These are phyloP conservation scores for Cephus nigrinus DNA, from an alignment of 2,888 invertebrate genomes.

Conservation along the genomic window DNA sequence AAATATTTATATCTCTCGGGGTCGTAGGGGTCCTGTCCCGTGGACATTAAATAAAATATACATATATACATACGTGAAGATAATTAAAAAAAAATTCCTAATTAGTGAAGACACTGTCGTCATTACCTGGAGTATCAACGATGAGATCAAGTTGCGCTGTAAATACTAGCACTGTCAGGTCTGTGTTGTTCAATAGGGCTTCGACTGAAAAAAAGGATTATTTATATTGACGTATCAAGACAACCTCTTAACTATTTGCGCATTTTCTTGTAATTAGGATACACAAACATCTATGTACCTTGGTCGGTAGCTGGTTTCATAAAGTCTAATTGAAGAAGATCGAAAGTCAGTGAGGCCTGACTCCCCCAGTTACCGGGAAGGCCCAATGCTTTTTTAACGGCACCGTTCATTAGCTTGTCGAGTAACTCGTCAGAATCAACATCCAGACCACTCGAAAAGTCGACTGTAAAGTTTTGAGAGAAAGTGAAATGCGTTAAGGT, in stretches of 20 bases:
- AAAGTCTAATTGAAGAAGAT: constrained; percentile 74
- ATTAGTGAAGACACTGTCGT: neutral
- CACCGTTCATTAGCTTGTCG: constrained; percentile 76
- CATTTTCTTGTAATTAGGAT: neutral
- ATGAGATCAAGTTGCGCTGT: constrained; percentile 88
- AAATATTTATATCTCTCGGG: too few relatives aligned
- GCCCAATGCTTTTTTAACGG: constrained; percentile 74
- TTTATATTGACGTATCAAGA: neutral
- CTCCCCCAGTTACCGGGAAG: constrained; percentile 73
- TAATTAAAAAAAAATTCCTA: neutral
- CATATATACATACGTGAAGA: too few relatives aligned
- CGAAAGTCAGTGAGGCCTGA: constrained; percentile 73
- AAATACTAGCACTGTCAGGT: constrained; percentile 77
- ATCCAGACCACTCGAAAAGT: neutral
- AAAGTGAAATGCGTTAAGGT: neutral
- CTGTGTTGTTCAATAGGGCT: constrained; percentile 75
- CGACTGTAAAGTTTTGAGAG: neutral
- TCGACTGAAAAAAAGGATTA: constrained; percentile 68
- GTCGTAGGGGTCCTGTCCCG: too few relatives aligned
- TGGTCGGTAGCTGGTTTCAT: constrained; percentile 83
- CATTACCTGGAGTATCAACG: constrained; percentile 81
- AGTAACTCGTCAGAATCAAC: constrained; percentile 51
- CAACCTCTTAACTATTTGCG: neutral
- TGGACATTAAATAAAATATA: too few relatives aligned
- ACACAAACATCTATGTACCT: constrained; percentile 64